Conservation (phyloP, 2,797 vertebrate genomes). For the Okamejei kenojei region DNA sequence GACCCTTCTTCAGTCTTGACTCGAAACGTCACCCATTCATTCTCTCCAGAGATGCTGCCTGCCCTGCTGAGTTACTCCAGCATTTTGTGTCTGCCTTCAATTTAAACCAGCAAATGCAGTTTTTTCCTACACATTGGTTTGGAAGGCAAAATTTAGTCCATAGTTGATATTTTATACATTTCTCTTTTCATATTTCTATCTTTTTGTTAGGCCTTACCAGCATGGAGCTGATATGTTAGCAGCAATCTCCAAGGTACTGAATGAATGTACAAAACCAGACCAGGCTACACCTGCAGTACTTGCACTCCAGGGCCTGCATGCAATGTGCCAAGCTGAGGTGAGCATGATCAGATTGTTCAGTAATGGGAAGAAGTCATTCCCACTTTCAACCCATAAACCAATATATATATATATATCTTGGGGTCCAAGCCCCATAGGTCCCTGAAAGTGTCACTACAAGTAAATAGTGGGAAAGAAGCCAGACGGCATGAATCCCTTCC, state of each 20-base stretch:
- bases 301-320: conserved; percentile 77
- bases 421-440: no score
- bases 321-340: conserved; percentile 87
- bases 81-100: no score
- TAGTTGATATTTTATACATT: background rate
- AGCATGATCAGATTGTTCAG: conserved; percentile 31
- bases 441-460: no score
- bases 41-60: no score
- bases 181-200: conserved; percentile 30
- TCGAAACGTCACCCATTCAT: no score
- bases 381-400: background rate
- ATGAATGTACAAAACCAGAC: conserved; percentile 72
- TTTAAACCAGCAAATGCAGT: no score
- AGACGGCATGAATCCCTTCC: no score
- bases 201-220: conserved; percentile 75
- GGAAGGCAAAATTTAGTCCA: background rate
- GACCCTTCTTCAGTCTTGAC: no score
- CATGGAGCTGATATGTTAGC: conserved; percentile 92
- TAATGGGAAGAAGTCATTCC: background rate
- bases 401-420: no score
- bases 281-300: conserved; percentile 76
- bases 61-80: no score
- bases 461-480: no score
- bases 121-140: background rate
- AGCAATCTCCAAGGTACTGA: conserved; percentile 72